Base-by-base conservation (phyloP, 2,797 vertebrate species). In the Smutsia temminckii region DNA sequence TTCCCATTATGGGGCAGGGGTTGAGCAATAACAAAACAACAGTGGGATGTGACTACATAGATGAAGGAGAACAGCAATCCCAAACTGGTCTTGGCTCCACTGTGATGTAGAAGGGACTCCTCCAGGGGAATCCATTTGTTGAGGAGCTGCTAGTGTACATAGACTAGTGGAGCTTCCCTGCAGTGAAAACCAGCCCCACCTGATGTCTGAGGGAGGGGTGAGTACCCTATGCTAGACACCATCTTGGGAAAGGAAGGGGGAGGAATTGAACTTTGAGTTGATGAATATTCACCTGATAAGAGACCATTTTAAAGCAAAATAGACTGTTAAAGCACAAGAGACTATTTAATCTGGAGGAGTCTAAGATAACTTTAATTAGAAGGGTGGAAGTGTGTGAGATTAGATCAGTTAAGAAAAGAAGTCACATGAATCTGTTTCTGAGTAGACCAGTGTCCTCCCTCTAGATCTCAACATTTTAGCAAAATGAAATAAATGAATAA, bases 271-370 rank as follows among this genome's bases (percentile, higher is more conserved):
- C 74, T 85, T 96, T 74, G 61, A 81, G 29, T 27, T 92, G 37
- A 89, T 71, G 64, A 55, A 53, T 74, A 77, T 91, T 72, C 93
- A 90, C 66, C 57, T 37, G 18, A 46, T 21, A 80, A 46, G 40
- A 71, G 53, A 90, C 32, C 27, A 85, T 49, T 94, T 93, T 68
- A 85, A 92, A 87, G 75, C 49, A 85, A 78, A 93, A 88, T 42
- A 89, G 72, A 75, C 51, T 71, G 8, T 79, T 90, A 79, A 84
- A 40, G 40, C 77, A 64, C 29, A 79, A 93, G n/a, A 92, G 59
- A 83, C 42, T 77, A 42, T 92, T 84, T 75, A 59, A 79, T 81
- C 77, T 77, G 37, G 69, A 95, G n/a, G 32, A 79, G 57, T 61
- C 20, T 49, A 72, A 85, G 64, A 84, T 79, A 93, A 93, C 37